Evolutionary conservation across 2,113 vertebrate species (phyloP).

Genomic region (Petaurus breviceps): DNA sequence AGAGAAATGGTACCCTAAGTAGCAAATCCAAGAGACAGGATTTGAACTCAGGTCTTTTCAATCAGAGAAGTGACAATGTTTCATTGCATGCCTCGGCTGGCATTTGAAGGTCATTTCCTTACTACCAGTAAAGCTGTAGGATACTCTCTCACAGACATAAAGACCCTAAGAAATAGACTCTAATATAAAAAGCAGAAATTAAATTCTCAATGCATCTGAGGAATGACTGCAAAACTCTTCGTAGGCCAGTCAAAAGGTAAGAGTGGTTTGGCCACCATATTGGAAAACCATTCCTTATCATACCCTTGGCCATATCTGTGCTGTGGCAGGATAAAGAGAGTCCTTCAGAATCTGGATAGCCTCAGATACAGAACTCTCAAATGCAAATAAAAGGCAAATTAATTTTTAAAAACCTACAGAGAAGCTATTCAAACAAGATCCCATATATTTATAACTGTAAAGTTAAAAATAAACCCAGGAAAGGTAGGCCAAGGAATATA

Average conservation of each 20-base stretch:
- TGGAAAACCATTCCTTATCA: background rate
- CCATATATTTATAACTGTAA: slow-evolving; percentile 40
- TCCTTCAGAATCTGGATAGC: slow-evolving; percentile 42
- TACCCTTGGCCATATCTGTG: background rate
- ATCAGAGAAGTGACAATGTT: background rate
- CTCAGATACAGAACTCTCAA: background rate
- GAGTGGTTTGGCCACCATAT: background rate
- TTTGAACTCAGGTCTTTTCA: background rate
- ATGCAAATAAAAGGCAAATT: slow-evolving; percentile 54
- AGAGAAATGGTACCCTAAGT: background rate
- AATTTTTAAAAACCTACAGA: slow-evolving; percentile 49
- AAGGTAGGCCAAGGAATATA: slow-evolving; percentile 68
- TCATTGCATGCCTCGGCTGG: background rate
- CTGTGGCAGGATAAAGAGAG: slow-evolving; percentile 5
- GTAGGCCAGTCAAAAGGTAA: background rate
- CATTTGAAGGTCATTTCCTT: background rate
- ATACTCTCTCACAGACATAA: background rate
- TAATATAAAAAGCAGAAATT: background rate
- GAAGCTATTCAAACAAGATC: slow-evolving; percentile 51
- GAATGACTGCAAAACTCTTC: background rate
- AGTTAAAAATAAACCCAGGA: slow-evolving; percentile 64
- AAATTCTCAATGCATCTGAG: background rate
- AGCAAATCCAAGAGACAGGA: background rate
- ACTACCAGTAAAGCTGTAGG: background rate
- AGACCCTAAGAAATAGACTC: background rate